A percentile compares a stretch with the other conserved stretches of the same genome.
These are phyloP conservation scores for Pituophis catenifer DNA, from an alignment of 2,113 vertebrate genomes.

Conservation along the genomic window DNA sequence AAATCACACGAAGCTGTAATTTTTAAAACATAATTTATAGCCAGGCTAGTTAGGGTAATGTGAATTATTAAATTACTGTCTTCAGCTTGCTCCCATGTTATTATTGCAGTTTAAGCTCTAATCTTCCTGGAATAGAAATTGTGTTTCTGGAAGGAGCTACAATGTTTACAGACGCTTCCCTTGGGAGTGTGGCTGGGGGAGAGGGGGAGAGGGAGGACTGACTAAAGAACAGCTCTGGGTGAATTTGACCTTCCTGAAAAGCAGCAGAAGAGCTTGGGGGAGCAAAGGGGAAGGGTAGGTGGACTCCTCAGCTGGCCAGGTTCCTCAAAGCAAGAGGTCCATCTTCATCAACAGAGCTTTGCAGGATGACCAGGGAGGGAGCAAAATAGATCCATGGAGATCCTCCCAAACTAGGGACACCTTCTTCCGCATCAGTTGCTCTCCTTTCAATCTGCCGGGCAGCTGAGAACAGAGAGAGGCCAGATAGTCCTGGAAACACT, in stretches of 20 bases:
- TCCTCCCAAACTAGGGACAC: background rate
- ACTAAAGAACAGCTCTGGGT: background rate
- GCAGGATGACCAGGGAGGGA: too few relatives aligned
- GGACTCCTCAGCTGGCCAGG: too few relatives aligned
- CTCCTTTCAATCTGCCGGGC: background rate
- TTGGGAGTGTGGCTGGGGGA: background rate
- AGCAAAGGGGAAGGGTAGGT: background rate
- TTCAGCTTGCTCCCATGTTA: background rate
- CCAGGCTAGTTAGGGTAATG: background rate
- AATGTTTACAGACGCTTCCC: background rate
- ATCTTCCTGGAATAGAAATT: background rate
- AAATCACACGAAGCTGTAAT: background rate
- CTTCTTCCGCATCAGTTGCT: background rate
- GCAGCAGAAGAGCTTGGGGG: background rate
- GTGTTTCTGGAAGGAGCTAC: background rate
- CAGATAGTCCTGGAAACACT: too few relatives aligned
- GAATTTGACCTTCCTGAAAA: background rate
- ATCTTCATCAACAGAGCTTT: background rate
- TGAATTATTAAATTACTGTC: background rate
- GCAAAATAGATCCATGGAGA: background rate
- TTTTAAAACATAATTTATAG: background rate
- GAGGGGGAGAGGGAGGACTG: background rate
- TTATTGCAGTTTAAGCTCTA: background rate
- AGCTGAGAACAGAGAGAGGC: background rate
- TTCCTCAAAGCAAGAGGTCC: background rate